phyloP scores from a whole-genome alignment of 2,797 vertebrate genomes.

The Danio aesculapii region DNA sequence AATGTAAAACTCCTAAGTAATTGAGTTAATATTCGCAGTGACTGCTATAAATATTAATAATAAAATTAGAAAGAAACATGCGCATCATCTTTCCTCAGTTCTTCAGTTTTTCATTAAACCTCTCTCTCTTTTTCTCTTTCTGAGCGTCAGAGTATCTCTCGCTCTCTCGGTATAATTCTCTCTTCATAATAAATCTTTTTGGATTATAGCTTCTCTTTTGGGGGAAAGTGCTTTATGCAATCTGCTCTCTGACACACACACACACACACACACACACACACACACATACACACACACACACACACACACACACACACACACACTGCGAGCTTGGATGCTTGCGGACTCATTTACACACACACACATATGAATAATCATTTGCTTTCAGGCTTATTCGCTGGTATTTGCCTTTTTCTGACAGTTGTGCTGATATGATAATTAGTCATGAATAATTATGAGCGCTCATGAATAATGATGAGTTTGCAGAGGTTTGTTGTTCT shows the following conservation, averaged over 20 bases:
- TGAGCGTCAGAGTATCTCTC: not conserved
- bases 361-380: not conserved
- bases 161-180: not conserved
- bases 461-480: constrained; percentile 40
- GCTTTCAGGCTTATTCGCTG: not conserved
- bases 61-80: no score
- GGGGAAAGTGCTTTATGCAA: constrained; percentile 7
- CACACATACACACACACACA: not conserved
- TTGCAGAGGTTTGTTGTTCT: constrained; percentile 45
- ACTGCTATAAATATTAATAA: no score
- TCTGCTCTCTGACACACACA: not conserved
- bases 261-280: not conserved
- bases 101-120: not conserved
- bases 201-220: constrained; percentile 12
- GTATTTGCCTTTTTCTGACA: constrained; percentile 28
- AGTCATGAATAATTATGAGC: constrained; percentile 51
- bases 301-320: not conserved
- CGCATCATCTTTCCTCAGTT: not conserved
- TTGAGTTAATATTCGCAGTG: no score
- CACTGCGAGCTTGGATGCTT: not conserved
- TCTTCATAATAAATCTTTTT: not conserved
- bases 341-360: constrained; percentile 1
- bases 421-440: constrained; percentile 48
- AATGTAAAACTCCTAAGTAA: no score
- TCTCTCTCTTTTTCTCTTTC: not conserved